Evolutionary conservation across 2,113 vertebrate genomes (phyloP).

Genomic region (Engraulis encrasicolus): DNA sequence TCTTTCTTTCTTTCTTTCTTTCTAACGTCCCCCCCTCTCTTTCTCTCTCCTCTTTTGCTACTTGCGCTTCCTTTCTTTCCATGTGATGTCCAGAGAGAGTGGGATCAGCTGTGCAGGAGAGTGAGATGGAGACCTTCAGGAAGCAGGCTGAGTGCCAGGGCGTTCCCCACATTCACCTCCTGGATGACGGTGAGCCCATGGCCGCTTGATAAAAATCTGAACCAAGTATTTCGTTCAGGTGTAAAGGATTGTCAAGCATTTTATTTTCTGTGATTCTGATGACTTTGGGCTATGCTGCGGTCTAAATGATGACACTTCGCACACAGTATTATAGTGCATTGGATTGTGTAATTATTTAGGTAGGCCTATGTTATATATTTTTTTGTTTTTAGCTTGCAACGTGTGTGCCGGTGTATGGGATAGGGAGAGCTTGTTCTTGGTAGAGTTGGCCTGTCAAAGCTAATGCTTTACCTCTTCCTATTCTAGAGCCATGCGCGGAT

Average conservation of each 20-base stretch:
- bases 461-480: neutral
- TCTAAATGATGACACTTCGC: no score
- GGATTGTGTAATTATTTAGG: no score
- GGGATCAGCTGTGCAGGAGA: neutral
- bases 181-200: neutral
- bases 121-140: neutral
- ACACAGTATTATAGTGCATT: no score
- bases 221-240: neutral
- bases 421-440: no score
- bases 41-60: no score
- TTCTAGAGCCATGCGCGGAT: neutral
- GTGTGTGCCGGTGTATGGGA: neutral
- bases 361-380: no score
- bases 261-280: neutral
- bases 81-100: constrained; percentile 10
- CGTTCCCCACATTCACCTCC: neutral
- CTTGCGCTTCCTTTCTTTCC: no score
- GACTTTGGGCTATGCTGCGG: no score
- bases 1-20: neutral
- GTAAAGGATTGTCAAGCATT: neutral
- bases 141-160: neutral
- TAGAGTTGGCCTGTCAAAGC: neutral
- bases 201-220: no score
- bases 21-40: no score
- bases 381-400: no score